phyloP scores from a whole-genome alignment of 1,140 invertebrate species.

The Ridgeia piscesae region DNA sequence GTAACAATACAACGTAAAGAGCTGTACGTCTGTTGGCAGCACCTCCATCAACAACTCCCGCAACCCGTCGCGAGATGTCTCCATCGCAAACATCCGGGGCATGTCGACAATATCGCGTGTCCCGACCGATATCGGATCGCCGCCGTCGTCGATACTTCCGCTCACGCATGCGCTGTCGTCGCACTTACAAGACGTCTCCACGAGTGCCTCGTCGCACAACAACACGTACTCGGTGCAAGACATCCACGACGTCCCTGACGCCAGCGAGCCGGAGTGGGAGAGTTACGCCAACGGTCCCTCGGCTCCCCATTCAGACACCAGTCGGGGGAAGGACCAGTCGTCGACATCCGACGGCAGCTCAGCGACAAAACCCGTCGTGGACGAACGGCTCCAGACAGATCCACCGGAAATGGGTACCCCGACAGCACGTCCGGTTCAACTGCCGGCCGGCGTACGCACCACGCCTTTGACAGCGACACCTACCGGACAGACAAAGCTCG shows the following conservation, averaged over 20 bases:
- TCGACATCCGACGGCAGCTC: neutral
- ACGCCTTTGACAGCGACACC: neutral
- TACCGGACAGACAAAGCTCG: neutral
- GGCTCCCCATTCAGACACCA: neutral
- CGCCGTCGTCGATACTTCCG: neutral
- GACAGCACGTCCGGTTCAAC: neutral
- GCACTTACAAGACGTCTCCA: neutral
- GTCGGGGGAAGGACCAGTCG: neutral
- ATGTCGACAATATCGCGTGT: neutral
- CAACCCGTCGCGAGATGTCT: neutral
- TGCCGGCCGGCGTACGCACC: neutral
- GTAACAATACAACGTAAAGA: neutral
- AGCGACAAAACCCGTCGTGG: neutral
- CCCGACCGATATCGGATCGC: neutral
- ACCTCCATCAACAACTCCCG: neutral
- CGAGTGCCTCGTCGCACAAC: neutral
- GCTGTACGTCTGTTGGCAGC: neutral
- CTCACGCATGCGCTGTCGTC: neutral
- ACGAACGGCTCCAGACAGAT: neutral
- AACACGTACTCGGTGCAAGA: neutral
- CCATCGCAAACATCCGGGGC: neutral
- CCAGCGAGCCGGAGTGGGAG: neutral
- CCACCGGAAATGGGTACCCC: neutral
- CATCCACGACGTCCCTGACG: neutral
- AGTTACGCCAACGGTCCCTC: neutral